These are phyloP conservation scores for Tribolium freemani DNA, from an alignment of 2,888 invertebrate species.

Conservation along the genomic window DNA sequence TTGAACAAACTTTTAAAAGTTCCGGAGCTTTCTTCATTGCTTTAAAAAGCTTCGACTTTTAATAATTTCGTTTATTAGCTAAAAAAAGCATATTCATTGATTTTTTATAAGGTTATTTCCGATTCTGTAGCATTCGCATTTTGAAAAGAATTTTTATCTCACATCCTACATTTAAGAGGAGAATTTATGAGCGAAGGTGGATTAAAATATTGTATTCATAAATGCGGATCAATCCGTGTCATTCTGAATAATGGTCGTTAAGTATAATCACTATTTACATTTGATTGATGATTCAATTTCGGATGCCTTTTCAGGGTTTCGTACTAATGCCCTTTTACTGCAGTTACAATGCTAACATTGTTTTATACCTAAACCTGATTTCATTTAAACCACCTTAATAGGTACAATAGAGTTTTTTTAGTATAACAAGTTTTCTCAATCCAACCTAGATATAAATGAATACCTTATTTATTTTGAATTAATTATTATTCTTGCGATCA, in stretches of 20 bases:
- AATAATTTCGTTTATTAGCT: conserved; percentile 10
- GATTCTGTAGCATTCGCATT: neutral
- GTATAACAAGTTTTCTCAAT: too few relatives aligned
- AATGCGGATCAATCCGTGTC: conserved; percentile 8
- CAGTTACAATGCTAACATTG: neutral
- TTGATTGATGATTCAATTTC: conserved; percentile 25
- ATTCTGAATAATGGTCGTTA: conserved; percentile 5
- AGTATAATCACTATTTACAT: conserved; percentile 7
- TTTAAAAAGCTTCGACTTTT: conserved; percentile 3
- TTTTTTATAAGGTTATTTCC: neutral
- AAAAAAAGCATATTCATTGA: neutral
- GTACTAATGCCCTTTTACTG: neutral
- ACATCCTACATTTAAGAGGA: conserved; percentile 1
- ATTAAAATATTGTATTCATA: conserved; percentile 25
- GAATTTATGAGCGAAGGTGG: neutral
- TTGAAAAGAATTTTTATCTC: conserved; percentile 5
- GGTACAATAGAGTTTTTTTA: too few relatives aligned
- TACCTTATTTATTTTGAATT: too few relatives aligned
- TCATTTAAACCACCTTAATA: neutral
- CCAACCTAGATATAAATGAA: too few relatives aligned
- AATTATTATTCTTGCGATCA: too few relatives aligned
- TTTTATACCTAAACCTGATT: neutral
- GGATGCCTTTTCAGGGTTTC: conserved; percentile 1
- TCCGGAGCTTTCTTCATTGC: neutral
- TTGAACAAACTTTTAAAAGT: conserved; percentile 7